Percentiles rank a stretch among this genome's conserved stretches.
Conservation (phyloP, 92 coral and sea anemone genomes). For the Parazoanthus swiftii region DNA sequence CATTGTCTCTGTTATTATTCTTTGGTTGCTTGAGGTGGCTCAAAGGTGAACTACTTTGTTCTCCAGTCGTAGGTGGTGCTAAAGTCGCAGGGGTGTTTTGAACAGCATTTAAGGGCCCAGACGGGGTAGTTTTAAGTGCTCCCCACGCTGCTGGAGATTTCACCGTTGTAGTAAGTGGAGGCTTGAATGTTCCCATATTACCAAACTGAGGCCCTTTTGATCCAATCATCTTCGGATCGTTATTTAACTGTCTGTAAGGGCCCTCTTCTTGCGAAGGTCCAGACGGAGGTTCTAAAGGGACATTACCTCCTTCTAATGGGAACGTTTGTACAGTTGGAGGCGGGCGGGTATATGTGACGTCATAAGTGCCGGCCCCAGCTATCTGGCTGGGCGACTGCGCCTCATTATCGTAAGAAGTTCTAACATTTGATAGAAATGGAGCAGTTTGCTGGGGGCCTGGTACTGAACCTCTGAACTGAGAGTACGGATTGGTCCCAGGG, state of each 20-base stretch:
- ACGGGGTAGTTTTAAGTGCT: not conserved
- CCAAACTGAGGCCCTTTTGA: conserved; percentile 6
- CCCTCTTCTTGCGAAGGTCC: conserved; percentile 6
- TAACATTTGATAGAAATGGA: conserved; percentile 50
- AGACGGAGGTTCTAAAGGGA: conserved; percentile 22
- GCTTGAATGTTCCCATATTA: conserved; percentile 21
- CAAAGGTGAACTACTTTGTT: not conserved
- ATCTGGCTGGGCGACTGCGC: conserved; percentile 1
- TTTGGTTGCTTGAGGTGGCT: not conserved
- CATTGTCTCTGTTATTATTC: not conserved
- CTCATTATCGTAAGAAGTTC: conserved; percentile 47
- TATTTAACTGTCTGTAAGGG: conserved; percentile 29
- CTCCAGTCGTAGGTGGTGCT: not conserved
- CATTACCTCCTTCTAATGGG: conserved; percentile 1
- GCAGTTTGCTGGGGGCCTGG: conserved; percentile 8
- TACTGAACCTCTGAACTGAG: conserved; percentile 29
- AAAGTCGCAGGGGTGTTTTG: not conserved
- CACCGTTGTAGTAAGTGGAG: not conserved
- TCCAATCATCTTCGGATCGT: not conserved
- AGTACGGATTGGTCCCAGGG: not conserved
- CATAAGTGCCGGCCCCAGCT: conserved; percentile 37
- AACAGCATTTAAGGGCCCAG: conserved; percentile 8
- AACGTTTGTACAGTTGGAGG: conserved; percentile 19
- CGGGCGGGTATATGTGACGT: conserved; percentile 45
- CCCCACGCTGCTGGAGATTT: not conserved